Evolutionary conservation across 2,113 vertebrate species (phyloP), one percentile per base, ranked within the genome.

Genomic region (Xiphophorus couchianus): DNA sequence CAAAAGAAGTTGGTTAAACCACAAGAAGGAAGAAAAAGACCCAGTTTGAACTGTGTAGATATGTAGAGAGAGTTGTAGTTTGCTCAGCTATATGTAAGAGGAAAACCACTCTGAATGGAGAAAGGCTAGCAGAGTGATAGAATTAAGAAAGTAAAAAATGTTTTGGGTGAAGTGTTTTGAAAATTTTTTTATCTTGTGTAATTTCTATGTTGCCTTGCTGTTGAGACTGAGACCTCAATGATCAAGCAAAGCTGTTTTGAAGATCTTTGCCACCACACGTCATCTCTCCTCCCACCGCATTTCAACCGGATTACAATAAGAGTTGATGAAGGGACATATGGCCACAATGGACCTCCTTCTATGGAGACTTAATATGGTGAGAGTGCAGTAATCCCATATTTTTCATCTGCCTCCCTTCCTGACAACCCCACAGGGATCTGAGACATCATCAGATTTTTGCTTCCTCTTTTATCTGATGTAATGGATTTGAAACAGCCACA

Each of bases 401-500:
- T 81, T 86, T 90, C 83, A 86, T 90, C 86, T 74, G 73, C 70
- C 84, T 79, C 74, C 51, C 25, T 86, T 79, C 76, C 75, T 85
- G 74, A 87, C 88, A 86, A 85, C 76, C 85, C 86, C 80, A 71
- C 22, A 19, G 87, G 86, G 85, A 84, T 81, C 72, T 75, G 69
- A 86, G 74, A 77, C 80, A 31, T 75, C 81, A 76, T 90, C 88
- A 80, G 78, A 86, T 87, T 85, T 74, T 80, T 70, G 78, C 78
- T 79, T 85, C 82, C 66, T 73, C 83, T 86, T 89, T 91, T 88
- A 91, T 93, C 89, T 91, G 90, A 91, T 93, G 90, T 89, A 91
- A 93, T 92, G 90, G 90, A 93, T 92, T 91, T 89, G 92, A 89
- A 93, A 91, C 91, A 89, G 79, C 84, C 86, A 80, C 90, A 90